Percentiles rank a stretch among this genome's conserved stretches.
Conservation (phyloP, 2,113 vertebrate species). For the Lepidothrix coronata region DNA sequence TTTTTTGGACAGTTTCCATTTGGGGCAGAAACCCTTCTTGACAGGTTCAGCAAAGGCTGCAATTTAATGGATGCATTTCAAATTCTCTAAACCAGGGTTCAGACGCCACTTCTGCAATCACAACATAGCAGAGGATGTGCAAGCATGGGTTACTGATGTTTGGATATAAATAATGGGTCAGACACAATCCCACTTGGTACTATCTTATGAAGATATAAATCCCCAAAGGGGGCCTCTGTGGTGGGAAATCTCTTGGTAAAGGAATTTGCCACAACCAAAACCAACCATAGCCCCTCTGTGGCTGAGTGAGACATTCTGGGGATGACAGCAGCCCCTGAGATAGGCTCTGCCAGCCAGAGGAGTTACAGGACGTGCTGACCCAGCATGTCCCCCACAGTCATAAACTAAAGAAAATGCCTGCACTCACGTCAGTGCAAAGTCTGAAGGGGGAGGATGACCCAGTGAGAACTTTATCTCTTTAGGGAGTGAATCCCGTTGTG, state of each 20-base stretch:
- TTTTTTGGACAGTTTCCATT: conserved; percentile 58
- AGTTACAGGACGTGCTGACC: neutral
- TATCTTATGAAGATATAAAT: neutral
- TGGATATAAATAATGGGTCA: neutral
- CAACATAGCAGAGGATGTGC: neutral
- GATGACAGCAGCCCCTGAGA: neutral
- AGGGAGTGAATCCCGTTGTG: neutral
- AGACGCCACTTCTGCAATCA: neutral
- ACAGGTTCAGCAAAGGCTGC: conserved; percentile 42
- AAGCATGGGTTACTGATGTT: neutral
- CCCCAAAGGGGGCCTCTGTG: neutral
- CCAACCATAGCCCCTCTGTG: neutral
- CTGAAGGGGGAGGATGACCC: neutral
- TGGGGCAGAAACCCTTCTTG: conserved; percentile 47
- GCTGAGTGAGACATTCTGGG: neutral
- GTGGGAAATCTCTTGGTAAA: neutral
- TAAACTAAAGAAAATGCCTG: neutral
- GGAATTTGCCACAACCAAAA: neutral
- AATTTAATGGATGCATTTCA: conserved; percentile 32
- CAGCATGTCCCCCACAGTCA: neutral
- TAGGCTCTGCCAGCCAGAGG: neutral
- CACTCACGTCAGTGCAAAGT: neutral
- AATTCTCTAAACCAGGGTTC: neutral
- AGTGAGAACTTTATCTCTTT: neutral
- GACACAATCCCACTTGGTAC: neutral